Conservation (phyloP, 2,113 vertebrate genomes). For the Nothoprocta pentlandii region DNA sequence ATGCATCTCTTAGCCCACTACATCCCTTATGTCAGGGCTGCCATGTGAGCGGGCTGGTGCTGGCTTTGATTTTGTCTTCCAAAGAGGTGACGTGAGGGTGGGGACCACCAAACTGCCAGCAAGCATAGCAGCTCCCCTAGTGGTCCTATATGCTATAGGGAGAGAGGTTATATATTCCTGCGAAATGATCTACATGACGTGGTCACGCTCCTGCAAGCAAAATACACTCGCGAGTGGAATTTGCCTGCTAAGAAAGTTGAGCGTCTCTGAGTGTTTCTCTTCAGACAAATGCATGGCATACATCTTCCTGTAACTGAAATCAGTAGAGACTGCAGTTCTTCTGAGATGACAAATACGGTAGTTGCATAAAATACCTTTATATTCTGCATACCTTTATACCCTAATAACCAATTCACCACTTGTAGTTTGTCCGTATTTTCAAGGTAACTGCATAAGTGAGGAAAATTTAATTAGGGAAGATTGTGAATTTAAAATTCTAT, state of each 20-base stretch:
- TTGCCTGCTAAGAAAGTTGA: background rate
- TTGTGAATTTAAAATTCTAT: background rate
- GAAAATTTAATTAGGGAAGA: background rate
- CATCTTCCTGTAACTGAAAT: background rate
- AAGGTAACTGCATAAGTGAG: background rate
- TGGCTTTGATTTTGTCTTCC: background rate
- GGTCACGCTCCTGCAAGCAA: background rate
- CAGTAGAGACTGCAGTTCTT: background rate
- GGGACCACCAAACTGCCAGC: background rate
- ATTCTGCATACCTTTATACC: background rate
- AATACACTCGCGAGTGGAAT: background rate
- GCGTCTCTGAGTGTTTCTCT: background rate
- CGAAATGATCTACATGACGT: background rate
- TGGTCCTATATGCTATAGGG: background rate
- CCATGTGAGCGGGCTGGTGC: background rate
- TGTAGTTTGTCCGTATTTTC: background rate
- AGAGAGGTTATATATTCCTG: background rate
- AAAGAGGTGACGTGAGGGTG: background rate
- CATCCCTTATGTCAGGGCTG: background rate
- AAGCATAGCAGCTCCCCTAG: fast-evolving
- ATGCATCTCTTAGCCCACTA: background rate
- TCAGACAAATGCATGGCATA: fast-evolving
- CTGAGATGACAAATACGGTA: background rate
- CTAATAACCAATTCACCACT: background rate
- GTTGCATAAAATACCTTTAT: background rate